Evolutionary conservation across 1,140 invertebrate genomes (phyloP).

Genomic region (Nomia melanderi): DNA sequence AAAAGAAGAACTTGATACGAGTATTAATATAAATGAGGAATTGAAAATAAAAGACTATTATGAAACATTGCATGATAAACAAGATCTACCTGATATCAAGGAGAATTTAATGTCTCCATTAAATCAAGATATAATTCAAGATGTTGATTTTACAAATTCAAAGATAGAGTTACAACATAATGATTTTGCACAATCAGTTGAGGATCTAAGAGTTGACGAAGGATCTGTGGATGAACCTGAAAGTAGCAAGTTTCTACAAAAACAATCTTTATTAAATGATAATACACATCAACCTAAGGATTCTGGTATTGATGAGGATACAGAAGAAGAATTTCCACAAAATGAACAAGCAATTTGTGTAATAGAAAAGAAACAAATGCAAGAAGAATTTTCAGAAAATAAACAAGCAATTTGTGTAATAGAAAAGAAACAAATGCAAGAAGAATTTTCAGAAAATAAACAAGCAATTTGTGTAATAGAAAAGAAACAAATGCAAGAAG

Average conservation of each 20-base stretch:
- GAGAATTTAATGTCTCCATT: not conserved
- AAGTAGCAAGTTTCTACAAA: not conserved
- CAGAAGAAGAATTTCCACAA: constrained; percentile 21
- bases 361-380: not conserved
- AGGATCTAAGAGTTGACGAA: not conserved
- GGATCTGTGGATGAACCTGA: too few relatives aligned
- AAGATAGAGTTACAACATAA: not conserved
- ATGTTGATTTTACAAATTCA: not conserved
- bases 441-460: too few relatives aligned
- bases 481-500: not conserved
- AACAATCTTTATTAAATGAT: not conserved
- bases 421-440: too few relatives aligned
- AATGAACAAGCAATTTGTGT: not conserved
- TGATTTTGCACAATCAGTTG: not conserved
- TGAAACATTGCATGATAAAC: not conserved
- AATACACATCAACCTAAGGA: constrained; percentile 25
- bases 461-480: too few relatives aligned
- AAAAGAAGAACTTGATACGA: not conserved
- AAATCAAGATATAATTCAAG: not conserved
- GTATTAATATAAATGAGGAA: not conserved
- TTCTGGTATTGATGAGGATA: constrained; percentile 38
- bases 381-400: too few relatives aligned
- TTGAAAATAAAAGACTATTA: too few relatives aligned
- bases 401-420: too few relatives aligned
- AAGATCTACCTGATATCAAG: not conserved